These are phyloP conservation scores for Pammene fasciana DNA, from an alignment of 2,888 invertebrate species.

Conservation along the genomic window DNA sequence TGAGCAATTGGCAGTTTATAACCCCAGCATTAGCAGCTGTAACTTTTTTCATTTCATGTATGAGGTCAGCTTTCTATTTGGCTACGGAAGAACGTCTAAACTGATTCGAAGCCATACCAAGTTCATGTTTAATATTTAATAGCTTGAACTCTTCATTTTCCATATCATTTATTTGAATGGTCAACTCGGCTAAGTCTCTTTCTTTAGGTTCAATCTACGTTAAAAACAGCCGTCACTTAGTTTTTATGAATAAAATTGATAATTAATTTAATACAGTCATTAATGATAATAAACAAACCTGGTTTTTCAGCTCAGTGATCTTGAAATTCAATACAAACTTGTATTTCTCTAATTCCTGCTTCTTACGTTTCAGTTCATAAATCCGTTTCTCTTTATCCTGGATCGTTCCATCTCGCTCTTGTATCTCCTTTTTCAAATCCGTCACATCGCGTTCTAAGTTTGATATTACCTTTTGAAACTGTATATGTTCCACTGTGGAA, in stretches of 20 bases:
- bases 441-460: constrained; percentile 90
- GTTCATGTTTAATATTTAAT: constrained; percentile 74
- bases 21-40: constrained; percentile 67
- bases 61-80: constrained; percentile 11
- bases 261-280: too few species aligned
- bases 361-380: constrained; percentile 91
- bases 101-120: constrained; percentile 64
- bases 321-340: constrained; percentile 95
- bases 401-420: constrained; percentile 92
- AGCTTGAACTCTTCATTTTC: constrained; percentile 90
- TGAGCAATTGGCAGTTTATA: constrained; percentile 7
- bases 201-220: constrained; percentile 92
- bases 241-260: constrained; percentile 10
- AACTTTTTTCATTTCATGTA: constrained; percentile 64
- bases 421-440: constrained; percentile 92
- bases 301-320: constrained; percentile 92
- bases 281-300: constrained; percentile 69
- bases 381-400: constrained; percentile 94
- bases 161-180: constrained; percentile 92
- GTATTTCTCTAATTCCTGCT: constrained; percentile 94
- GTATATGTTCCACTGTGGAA: constrained; percentile 85
- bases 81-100: constrained; percentile 27
- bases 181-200: constrained; percentile 90
- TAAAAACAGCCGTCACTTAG: constrained; percentile 29
- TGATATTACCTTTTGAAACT: constrained; percentile 87